phyloP scores from a whole-genome alignment of 2,113 vertebrate species.

The Talpa occidentalis region DNA sequence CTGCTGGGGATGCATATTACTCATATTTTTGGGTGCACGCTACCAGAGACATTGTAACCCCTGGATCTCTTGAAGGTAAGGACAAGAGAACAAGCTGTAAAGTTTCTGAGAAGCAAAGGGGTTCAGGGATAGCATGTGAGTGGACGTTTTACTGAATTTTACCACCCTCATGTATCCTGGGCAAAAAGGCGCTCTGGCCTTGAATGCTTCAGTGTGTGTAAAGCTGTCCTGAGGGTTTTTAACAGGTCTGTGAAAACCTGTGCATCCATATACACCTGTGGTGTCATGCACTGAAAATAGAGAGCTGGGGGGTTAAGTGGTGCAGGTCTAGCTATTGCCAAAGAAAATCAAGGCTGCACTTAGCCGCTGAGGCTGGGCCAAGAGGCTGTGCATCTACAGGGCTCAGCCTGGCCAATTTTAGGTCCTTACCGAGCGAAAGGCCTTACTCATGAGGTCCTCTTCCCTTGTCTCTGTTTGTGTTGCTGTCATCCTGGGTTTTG shows the following conservation, averaged over 20 bases:
- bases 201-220: background rate
- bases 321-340: background rate
- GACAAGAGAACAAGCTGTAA: background rate
- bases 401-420: background rate
- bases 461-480: constrained; percentile 11
- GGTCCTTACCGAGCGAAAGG: constrained; percentile 40
- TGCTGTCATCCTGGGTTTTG: constrained; percentile 49
- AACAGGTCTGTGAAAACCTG: background rate
- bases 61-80: background rate
- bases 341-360: background rate
- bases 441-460: background rate
- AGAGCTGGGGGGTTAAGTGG: too few relatives aligned
- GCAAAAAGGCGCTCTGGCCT: background rate
- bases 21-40: background rate
- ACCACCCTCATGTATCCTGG: too few relatives aligned
- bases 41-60: background rate
- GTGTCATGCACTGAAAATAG: too few relatives aligned
- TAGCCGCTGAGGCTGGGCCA: background rate
- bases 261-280: background rate
- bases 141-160: background rate
- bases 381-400: fast-evolving
- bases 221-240: background rate
- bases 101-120: background rate
- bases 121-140: background rate
- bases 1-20: background rate